A percentile compares a stretch with the other conserved stretches of the same genome.
Evolutionary conservation across 2,888 invertebrate genomes (phyloP).

Genomic region (Limnephilus auricula): DNA sequence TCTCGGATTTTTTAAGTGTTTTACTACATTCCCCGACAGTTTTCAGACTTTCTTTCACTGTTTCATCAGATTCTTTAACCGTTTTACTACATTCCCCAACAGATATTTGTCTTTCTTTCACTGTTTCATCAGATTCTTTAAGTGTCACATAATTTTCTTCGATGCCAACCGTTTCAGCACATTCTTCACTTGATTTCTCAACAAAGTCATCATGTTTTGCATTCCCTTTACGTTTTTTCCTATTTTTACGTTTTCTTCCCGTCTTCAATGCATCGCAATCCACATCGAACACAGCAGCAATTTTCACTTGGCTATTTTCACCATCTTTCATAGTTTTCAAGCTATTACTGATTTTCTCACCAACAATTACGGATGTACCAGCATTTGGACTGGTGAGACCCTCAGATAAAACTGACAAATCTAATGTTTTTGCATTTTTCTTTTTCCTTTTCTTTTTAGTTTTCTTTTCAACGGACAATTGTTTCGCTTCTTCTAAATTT

Average conservation of each 20-base stretch:
- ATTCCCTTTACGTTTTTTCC: not conserved
- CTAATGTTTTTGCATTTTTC: not conserved
- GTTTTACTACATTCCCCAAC: not conserved
- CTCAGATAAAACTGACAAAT: not conserved
- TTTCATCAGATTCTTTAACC: not conserved
- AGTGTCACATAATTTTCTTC: not conserved
- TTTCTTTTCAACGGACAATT: not conserved
- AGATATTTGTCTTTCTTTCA: not conserved
- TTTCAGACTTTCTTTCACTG: not conserved
- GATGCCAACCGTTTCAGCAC: not conserved
- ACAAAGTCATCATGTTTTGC: not conserved
- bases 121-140: not conserved
- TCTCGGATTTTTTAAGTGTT: not conserved
- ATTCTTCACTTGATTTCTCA: not conserved
- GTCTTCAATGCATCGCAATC: not conserved
- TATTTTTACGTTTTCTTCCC: not conserved
- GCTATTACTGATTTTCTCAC: not conserved
- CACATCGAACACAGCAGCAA: not conserved
- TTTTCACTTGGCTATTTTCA: not conserved
- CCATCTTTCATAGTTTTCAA: not conserved
- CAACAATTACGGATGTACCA: not conserved
- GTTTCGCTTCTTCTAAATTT: not conserved
- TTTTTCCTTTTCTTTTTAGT: not conserved
- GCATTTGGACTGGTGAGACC: not conserved
- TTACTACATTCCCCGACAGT: not conserved